Evolutionary conservation across 2,797 vertebrate species (phyloP).

Genomic region (Lutjanus argentimaculatus): DNA sequence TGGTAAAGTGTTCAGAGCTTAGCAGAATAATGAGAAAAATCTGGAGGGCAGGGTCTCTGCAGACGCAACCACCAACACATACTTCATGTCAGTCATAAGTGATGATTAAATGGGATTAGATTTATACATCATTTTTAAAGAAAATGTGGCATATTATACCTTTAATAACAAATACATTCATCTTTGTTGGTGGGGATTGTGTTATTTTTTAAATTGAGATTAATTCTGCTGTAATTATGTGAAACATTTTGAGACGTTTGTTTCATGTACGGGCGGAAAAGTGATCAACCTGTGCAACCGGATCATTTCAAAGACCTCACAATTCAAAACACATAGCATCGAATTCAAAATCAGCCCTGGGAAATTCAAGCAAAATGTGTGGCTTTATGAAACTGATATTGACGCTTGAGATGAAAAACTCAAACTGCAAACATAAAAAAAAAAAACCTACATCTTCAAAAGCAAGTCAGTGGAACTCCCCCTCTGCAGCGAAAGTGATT

Average conservation of each 20-base stretch:
- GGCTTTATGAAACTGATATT: not conserved
- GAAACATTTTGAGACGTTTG: not conserved
- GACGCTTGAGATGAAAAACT: slow-evolving; percentile 7
- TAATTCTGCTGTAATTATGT: not conserved
- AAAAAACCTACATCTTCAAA: not conserved
- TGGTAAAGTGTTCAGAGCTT: too few relatives aligned
- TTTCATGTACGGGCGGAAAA: not conserved
- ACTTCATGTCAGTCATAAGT: too few relatives aligned
- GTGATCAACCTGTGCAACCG: not conserved
- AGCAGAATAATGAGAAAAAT: too few relatives aligned
- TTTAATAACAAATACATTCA: not conserved
- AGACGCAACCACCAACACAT: too few relatives aligned
- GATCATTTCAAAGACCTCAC: not conserved
- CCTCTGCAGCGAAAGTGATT: slow-evolving; percentile 33
- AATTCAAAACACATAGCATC: not conserved
- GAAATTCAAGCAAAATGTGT: not conserved
- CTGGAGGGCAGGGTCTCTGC: too few relatives aligned
- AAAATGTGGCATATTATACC: too few relatives aligned
- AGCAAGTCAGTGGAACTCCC: slow-evolving; percentile 22
- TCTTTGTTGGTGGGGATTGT: not conserved
- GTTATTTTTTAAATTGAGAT: not conserved
- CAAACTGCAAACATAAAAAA: slow-evolving; percentile 2
- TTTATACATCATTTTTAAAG: too few relatives aligned
- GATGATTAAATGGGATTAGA: too few relatives aligned
- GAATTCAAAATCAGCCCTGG: not conserved